Base-by-base conservation (phyloP, 2,888 invertebrate genomes). In the Seladonia tumulorum region DNA sequence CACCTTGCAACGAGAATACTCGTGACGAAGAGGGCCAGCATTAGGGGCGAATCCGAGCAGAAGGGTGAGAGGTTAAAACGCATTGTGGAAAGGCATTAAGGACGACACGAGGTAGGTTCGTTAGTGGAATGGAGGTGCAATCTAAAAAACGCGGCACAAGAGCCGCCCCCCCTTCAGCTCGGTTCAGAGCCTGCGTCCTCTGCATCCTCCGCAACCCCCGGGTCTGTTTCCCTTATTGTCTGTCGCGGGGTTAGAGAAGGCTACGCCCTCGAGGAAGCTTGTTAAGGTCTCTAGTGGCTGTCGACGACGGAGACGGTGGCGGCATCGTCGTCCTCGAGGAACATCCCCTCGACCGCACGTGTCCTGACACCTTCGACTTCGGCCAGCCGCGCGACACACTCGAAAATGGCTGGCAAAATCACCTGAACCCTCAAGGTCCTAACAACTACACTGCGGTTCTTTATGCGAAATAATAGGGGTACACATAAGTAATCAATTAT, bases 81-180 rank as follows among this genome's bases (percentile, higher is more conserved):
- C 74, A 89, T 89, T 83, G 88, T 88, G 85, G 73, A 79, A 79
- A 66, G 77, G 88, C 81, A 89, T 87, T 88, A 90, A 85, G 83
- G 86, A 87, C 81, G 82, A 81, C 85, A 77, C 85, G 82, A 79
- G 87, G 87, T 80, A 85, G 91, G 93, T 93, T 93, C 93, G 93
- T 93, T 93, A 93, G 92, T 89, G 90, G 91, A 91, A 93, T 89
- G 89, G 89, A 87, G 88, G 83, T 85, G 88, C 89, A 90, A 91
- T 90, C 90, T 89, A 91, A 92, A 87, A 84, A 88, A 87, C 74
- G 76, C 71, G 72, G 75, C 53, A 42, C 72, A 78, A 76, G 68
- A 53, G n/a, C 47, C 76, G 57, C 42, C 42, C 76, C 22, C 53
- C 81, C 68, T 70, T 73, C 18, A 68, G 39, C 45, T 49, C 57